Percentiles rank a stretch among this genome's conserved stretches.
These are phyloP conservation scores for Ernsta delagoae DNA, from an alignment of 2,888 invertebrate genomes.

Conservation along the genomic window DNA sequence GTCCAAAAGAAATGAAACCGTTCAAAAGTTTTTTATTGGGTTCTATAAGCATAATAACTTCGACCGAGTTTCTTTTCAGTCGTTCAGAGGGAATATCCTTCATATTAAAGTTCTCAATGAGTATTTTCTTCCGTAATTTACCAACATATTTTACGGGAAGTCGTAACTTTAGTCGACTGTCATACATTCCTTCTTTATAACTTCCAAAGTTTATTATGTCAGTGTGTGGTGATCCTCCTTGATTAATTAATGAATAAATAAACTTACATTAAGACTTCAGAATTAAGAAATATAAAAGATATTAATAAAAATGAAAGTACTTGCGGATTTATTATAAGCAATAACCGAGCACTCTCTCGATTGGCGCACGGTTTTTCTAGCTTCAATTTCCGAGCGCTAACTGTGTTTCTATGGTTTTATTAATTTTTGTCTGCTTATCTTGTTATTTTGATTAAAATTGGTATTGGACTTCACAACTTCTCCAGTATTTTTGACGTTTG, in stretches of 20 bases:
- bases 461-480: too few relatives aligned
- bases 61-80: background rate
- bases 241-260: background rate
- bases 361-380: too few relatives aligned
- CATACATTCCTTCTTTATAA: background rate
- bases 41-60: conserved; percentile 1
- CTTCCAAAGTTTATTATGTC: background rate
- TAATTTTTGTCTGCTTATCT: too few relatives aligned
- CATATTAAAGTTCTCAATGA: background rate
- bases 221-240: background rate
- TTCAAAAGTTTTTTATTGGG: conserved; percentile 1
- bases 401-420: too few relatives aligned
- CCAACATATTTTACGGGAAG: background rate
- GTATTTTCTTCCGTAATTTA: background rate
- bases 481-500: too few relatives aligned
- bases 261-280: background rate
- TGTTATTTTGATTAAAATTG: too few relatives aligned
- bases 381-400: too few relatives aligned
- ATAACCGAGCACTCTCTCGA: too few relatives aligned
- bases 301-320: too few relatives aligned
- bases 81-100: conserved; percentile 1
- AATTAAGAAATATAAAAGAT: too few relatives aligned
- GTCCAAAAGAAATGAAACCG: background rate
- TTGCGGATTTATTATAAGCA: too few relatives aligned
- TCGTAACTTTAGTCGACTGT: background rate